A percentile compares a stretch with the other conserved stretches of the same genome.
These are phyloP conservation scores for Notospermus geniculatus DNA, from an alignment of 1,140 invertebrate species.

Conservation along the genomic window DNA sequence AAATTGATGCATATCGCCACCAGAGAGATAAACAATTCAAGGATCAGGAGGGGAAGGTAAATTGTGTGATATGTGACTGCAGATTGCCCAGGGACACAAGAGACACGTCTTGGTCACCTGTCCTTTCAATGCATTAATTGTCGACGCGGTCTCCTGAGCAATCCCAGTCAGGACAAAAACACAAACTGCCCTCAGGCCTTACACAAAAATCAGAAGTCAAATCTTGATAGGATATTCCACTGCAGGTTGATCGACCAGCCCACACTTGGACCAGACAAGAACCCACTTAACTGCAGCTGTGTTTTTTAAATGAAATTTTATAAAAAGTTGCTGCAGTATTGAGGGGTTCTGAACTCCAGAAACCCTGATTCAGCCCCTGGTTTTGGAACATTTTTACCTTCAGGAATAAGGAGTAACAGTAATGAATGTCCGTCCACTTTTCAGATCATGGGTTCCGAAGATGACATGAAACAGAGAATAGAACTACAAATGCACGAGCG, in stretches of 20 bases:
- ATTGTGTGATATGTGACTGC: no score
- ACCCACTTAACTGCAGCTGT: no score
- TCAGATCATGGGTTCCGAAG: slow-evolving; percentile 50
- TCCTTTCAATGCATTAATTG: slow-evolving; percentile 2
- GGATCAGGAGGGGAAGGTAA: slow-evolving; percentile 88
- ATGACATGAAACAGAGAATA: slow-evolving; percentile 49
- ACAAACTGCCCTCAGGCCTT: no score
- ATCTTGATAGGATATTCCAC: slow-evolving; percentile 10
- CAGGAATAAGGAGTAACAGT: no score
- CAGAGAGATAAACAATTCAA: slow-evolving; percentile 67
- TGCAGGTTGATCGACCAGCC: no score
- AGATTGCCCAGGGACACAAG: background rate
- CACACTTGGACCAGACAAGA: no score
- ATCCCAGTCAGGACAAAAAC: slow-evolving; percentile 12
- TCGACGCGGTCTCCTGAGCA: slow-evolving; percentile 16
- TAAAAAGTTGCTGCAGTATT: no score
- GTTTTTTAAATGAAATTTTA: no score
- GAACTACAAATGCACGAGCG: slow-evolving; percentile 39
- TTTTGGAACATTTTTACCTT: no score
- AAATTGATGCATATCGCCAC: slow-evolving; percentile 92
- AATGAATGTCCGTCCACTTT: slow-evolving; percentile 24
- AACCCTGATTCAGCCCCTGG: no score
- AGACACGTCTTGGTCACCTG: background rate
- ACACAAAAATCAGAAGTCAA: background rate
- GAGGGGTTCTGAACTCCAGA: no score